Conservation (phyloP, 2,113 vertebrate genomes). For the Monopterus albus region DNA sequence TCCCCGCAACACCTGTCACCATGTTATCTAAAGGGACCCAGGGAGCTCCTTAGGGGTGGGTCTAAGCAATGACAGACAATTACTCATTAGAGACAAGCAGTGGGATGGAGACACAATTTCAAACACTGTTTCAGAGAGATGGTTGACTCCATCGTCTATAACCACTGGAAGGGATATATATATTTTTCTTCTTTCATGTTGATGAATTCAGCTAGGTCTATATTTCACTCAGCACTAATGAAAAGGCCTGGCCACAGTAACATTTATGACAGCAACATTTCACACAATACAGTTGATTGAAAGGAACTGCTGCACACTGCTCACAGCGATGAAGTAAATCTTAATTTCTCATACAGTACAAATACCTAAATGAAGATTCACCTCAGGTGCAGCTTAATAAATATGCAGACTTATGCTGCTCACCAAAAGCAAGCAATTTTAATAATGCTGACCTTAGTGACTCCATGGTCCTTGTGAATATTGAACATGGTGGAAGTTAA, state of each 20-base stretch:
- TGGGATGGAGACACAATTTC: conserved; percentile 20
- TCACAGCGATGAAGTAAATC: background rate
- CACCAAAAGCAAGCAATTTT: too few relatives aligned
- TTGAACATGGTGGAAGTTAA: too few relatives aligned
- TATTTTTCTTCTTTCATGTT: background rate
- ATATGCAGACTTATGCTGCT: too few relatives aligned
- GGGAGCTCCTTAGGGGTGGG: conserved; percentile 50
- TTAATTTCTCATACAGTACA: too few relatives aligned
- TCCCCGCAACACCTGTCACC: conserved; percentile 35
- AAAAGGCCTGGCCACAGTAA: background rate
- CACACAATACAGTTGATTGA: background rate
- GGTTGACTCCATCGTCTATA: background rate
- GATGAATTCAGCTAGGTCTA: background rate
- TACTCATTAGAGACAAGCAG: conserved; percentile 41
- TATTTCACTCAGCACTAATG: too few relatives aligned
- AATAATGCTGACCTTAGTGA: too few relatives aligned
- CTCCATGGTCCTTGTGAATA: too few relatives aligned
- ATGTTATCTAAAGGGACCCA: conserved; percentile 66
- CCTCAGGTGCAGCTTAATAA: too few relatives aligned
- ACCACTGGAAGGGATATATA: too few relatives aligned
- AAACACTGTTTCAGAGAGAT: conserved; percentile 4
- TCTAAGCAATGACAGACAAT: conserved; percentile 53
- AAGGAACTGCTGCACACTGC: background rate
- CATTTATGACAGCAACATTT: background rate
- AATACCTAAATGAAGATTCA: too few relatives aligned